A percentile compares a stretch with the other conserved stretches of the same genome.
Evolutionary conservation across 2,113 vertebrate species (phyloP).

Genomic region (Aythya baeri): DNA sequence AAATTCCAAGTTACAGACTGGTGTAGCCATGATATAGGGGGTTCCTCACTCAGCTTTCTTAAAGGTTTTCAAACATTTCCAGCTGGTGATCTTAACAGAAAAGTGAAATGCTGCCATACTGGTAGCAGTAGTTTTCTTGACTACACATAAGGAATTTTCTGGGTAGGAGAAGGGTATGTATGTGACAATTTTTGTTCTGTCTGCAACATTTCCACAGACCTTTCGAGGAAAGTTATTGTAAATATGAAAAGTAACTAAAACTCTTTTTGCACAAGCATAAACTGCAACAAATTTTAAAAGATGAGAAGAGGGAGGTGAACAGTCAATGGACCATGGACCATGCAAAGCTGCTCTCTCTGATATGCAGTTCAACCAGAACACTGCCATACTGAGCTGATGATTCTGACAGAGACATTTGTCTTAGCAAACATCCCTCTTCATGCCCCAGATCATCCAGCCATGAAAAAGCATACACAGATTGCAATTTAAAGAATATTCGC

Average conservation of each 20-base stretch:
- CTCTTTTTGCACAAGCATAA: constrained; percentile 20
- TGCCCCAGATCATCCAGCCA: constrained; percentile 44
- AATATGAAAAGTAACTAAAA: constrained; percentile 6
- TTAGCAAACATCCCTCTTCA: constrained; percentile 69
- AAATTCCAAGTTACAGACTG: not conserved
- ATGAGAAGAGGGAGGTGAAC: constrained; percentile 17
- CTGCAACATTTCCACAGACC: not conserved
- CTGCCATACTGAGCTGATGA: constrained; percentile 52
- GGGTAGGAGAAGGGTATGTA: not conserved
- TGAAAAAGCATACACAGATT: constrained; percentile 61
- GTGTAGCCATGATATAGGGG: not conserved
- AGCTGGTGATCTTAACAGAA: not conserved
- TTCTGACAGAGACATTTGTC: constrained; percentile 71
- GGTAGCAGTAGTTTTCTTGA: not conserved
- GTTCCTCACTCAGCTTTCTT: not conserved
- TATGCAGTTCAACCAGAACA: constrained; percentile 65
- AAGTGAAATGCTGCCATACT: not conserved
- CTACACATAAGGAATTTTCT: not conserved
- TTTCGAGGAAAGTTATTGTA: constrained; percentile 1
- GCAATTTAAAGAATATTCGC: constrained; percentile 59
- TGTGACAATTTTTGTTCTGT: not conserved
- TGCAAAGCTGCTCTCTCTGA: constrained; percentile 43
- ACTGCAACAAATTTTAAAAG: constrained; percentile 67
- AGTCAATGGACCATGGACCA: constrained; percentile 66
- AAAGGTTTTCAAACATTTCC: not conserved